Base-by-base conservation (phyloP, 2,888 invertebrate species). In the Polylopha cassiicola region DNA sequence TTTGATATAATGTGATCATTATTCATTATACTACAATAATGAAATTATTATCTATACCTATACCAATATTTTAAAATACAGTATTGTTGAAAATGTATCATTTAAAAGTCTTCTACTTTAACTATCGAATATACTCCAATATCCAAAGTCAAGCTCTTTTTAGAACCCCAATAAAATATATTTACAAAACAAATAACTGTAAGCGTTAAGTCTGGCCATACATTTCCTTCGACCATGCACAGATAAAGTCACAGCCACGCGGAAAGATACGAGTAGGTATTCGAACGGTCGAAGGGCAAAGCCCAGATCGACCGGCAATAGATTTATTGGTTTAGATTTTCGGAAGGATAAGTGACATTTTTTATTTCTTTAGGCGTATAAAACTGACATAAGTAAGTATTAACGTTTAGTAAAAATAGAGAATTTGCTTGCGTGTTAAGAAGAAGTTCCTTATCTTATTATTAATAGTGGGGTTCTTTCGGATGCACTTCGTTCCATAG, bases 251-350 rank as follows among this genome's bases (percentile, higher is more conserved):
- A 26, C 24, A 26, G 30, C 37, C 22, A 18, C 37, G 46, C 44
- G 37, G 33, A 37, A 39, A 47, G 44, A 47, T 45, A 47, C 29
- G 24, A 38, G 18, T 36, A 33, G 39, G 38, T 31, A 42, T 45
- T 45, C 45, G 47, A 36, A 16, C 29, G 14, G 24, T 24, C 37
- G 29, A 29, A 42, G 37, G 37, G 32, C 27, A 15, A 37, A 37
- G 41, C 28, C 37, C 38, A 37, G 33, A 14, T 21, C 42, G 39
- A 38, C 37, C n/a, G 44, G 41, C 47, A 42, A 42, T 32, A 44
- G 47, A 47, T 47, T 47, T 47, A 47, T 47, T 44, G 44, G 41
- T 37, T 44, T 31, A 42, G 47, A 41, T 41, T 41, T 36, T 41
- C 34, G 26, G 30, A 34, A 26, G 45, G 30, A 43, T 29, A 21